These are phyloP conservation scores for Folsomia candida DNA, from an alignment of 2,888 invertebrate genomes.

Conservation along the genomic window DNA sequence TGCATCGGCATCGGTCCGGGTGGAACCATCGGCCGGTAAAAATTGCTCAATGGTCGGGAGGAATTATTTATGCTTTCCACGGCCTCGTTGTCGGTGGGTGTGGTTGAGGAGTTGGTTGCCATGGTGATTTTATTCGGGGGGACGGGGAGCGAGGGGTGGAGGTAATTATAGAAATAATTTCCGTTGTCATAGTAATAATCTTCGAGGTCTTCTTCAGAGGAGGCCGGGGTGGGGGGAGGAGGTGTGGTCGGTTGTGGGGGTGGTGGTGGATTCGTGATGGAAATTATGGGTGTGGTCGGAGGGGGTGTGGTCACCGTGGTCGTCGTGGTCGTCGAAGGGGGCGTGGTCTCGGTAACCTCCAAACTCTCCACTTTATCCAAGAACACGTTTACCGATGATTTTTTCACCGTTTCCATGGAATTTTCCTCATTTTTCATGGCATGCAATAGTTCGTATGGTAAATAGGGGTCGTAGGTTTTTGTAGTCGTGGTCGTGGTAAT, in stretches of 20 bases:
- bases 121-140: not conserved
- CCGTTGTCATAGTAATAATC: not conserved
- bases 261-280: not conserved
- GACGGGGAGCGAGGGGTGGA: not conserved
- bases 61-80: no score
- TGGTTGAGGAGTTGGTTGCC: not conserved
- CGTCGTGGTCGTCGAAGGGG: not conserved
- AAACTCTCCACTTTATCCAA: no score
- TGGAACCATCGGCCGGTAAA: no score
- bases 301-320: not conserved
- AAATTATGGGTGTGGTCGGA: not conserved
- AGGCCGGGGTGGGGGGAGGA: not conserved
- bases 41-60: no score
- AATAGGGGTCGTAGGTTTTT: constrained; percentile 29
- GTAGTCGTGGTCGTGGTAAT: constrained; percentile 3
- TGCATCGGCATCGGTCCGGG: no score
- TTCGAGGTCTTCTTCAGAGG: constrained; percentile 5
- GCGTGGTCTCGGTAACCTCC: no score
- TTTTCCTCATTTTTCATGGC: no score
- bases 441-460: no score
- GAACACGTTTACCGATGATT: no score
- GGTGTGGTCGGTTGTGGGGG: not conserved
- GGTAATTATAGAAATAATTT: not conserved
- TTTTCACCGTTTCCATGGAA: no score
- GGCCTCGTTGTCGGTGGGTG: not conserved